phyloP scores from a whole-genome alignment of 2,888 invertebrate genomes.

The Lithophane semibrunnea region DNA sequence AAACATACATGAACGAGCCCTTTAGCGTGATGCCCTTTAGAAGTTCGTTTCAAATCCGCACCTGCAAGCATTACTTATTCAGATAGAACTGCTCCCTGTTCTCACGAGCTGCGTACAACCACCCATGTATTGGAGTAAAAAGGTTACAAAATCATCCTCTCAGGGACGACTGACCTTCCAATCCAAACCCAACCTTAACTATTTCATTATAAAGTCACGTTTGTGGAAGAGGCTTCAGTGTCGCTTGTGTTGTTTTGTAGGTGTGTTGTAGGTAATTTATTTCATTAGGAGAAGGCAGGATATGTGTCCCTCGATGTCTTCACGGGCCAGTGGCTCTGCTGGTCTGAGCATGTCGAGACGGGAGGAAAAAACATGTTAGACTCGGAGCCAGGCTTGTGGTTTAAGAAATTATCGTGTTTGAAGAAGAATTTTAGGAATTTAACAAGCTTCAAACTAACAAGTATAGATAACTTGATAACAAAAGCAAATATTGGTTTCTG shows the following conservation, averaged over 20 bases:
- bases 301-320: conserved; percentile 89
- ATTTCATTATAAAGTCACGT: conserved; percentile 44
- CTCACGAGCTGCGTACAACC: conserved; percentile 77
- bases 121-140: conserved; percentile 76
- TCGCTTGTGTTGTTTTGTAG: conserved; percentile 67
- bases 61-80: conserved; percentile 66
- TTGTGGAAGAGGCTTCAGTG: conserved; percentile 29
- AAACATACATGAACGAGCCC: background rate
- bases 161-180: conserved; percentile 48
- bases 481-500: background rate
- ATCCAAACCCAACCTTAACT: conserved; percentile 55
- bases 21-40: conserved; percentile 42
- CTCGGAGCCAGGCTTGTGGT: conserved; percentile 55
- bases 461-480: background rate
- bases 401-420: background rate
- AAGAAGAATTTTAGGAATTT: background rate
- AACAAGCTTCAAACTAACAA: background rate
- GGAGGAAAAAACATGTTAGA: conserved; percentile 83
- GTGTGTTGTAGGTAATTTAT: conserved; percentile 81
- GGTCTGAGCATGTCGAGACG: conserved; percentile 84
- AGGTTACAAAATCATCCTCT: conserved; percentile 85
- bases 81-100: conserved; percentile 71
- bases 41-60: conserved; percentile 57
- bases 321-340: conserved; percentile 84
- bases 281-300: conserved; percentile 90